These are phyloP conservation scores for Axinella damicornis DNA, from an alignment of 37 sponge, comb jelly and placozoan genomes.

Conservation along the genomic window DNA sequence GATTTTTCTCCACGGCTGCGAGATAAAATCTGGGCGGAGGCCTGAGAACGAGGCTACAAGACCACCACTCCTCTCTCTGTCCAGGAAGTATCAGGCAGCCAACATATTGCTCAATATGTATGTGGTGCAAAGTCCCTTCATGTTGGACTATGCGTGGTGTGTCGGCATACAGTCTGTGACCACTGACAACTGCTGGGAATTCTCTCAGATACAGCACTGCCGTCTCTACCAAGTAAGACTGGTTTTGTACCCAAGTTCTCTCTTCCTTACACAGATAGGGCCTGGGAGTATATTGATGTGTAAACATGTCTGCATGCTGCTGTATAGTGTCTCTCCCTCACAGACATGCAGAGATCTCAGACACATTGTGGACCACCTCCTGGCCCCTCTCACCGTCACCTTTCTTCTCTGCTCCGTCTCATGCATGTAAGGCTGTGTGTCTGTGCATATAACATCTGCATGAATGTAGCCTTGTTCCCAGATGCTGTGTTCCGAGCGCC, in stretches of 20 bases:
- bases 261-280: too few species aligned
- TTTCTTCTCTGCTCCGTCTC: conserved; percentile 2
- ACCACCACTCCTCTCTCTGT: too few species aligned
- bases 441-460: neutral
- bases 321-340: too few species aligned
- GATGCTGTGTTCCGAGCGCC: too few species aligned
- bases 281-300: too few species aligned
- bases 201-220: conserved; percentile 29
- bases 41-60: too few species aligned
- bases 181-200: conserved; percentile 51
- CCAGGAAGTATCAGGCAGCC: conserved; percentile 42
- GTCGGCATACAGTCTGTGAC: conserved; percentile 59
- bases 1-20: too few species aligned
- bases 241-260: too few species aligned
- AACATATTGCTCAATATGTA: conserved; percentile 61
- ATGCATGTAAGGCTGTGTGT: neutral
- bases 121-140: conserved; percentile 44
- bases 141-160: conserved; percentile 71
- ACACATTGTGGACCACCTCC: neutral
- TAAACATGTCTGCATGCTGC: too few species aligned
- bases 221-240: conserved; percentile 28
- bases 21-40: too few species aligned
- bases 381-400: neutral
- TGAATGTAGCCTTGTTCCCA: neutral
- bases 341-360: neutral